Percentiles rank a stretch among this genome's conserved stretches.
Evolutionary conservation across 2,888 invertebrate genomes (phyloP).

Genomic region (Ceramica pisi): DNA sequence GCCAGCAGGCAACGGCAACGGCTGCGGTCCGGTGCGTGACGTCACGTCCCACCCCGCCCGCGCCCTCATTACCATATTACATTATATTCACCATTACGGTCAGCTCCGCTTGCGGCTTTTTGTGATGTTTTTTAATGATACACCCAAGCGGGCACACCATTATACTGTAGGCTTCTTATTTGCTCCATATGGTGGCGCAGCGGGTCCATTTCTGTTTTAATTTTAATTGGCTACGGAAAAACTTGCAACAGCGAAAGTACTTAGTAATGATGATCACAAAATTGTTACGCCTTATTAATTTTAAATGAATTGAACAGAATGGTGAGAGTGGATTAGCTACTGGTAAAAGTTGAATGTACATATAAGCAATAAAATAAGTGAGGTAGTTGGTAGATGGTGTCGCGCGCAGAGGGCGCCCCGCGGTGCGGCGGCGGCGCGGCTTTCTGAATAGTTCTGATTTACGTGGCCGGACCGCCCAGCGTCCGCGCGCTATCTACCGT

Average conservation of each 20-base stretch:
- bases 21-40: constrained; percentile 88
- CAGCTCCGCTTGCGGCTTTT: constrained; percentile 83
- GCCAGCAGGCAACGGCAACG: constrained; percentile 74
- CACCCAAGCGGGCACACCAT: constrained; percentile 71
- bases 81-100: constrained; percentile 89
- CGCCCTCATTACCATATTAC: constrained; percentile 90
- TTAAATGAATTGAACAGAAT: background rate
- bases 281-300: constrained; percentile 5
- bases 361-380: constrained; percentile 29
- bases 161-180: constrained; percentile 71
- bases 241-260: constrained; percentile 1
- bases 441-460: too few species aligned
- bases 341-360: constrained; percentile 19
- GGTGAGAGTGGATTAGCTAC: constrained; percentile 1
- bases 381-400: constrained; percentile 59
- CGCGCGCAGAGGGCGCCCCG: constrained; percentile 70
- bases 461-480: constrained; percentile 61
- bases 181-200: constrained; percentile 60
- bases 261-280: constrained; percentile 10
- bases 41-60: constrained; percentile 85
- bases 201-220: constrained; percentile 50
- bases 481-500: constrained; percentile 27
- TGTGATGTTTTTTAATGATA: constrained; percentile 85
- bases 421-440: constrained; percentile 54
- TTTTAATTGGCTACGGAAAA: constrained; percentile 58